These are phyloP conservation scores for Aspidapion aeneum DNA, from an alignment of 2,888 invertebrate species.

Conservation along the genomic window DNA sequence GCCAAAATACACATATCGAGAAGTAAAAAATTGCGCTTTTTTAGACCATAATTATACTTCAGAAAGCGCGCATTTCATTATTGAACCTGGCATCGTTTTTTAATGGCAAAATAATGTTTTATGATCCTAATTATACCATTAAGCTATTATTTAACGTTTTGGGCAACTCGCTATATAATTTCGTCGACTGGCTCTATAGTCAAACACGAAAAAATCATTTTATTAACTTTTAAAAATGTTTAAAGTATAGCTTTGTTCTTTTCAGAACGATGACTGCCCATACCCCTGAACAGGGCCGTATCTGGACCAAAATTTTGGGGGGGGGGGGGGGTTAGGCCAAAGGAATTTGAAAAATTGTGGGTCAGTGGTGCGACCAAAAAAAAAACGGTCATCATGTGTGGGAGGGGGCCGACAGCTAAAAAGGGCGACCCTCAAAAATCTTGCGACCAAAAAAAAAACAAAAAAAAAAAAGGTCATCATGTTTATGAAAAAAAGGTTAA, in stretches of 20 bases:
- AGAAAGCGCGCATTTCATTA: neutral
- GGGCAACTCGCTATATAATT: constrained; percentile 24
- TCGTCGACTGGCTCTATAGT: too few relatives aligned
- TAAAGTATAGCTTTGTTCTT: neutral
- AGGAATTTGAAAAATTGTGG: too few relatives aligned
- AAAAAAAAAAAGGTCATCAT: too few relatives aligned
- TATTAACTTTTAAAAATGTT: neutral
- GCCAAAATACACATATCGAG: neutral
- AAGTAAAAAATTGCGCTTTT: neutral
- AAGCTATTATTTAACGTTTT: constrained; percentile 24
- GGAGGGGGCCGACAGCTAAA: too few relatives aligned
- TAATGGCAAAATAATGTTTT: constrained; percentile 26
- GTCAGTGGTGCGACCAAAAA: too few relatives aligned
- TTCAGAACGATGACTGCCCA: neutral
- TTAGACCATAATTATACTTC: neutral
- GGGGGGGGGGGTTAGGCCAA: too few relatives aligned
- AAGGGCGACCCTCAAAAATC: too few relatives aligned
- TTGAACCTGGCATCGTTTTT: constrained; percentile 16
- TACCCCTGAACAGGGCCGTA: too few relatives aligned
- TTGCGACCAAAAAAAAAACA: too few relatives aligned
- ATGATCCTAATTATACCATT: constrained; percentile 23
- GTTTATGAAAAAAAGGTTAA: too few relatives aligned
- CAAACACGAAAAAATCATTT: neutral
- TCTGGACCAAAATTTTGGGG: too few relatives aligned
- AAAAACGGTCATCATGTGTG: too few relatives aligned